Base-by-base conservation (phyloP, 37 sponge, comb jelly and placozoan species). In the Haliclona indistincta region DNA sequence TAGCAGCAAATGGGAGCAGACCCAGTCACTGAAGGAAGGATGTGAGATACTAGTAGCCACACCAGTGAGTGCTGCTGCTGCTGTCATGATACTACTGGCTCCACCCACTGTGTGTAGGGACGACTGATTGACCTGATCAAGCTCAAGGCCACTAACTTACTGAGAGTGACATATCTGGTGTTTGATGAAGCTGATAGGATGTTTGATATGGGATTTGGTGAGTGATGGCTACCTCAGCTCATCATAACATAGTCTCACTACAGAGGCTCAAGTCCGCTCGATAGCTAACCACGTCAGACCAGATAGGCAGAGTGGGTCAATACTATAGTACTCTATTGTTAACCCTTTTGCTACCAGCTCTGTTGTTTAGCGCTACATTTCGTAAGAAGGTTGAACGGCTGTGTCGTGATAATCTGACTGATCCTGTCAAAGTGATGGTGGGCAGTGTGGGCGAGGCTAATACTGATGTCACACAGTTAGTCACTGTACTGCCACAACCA, bases 171-270 rank as follows among this genome's bases (percentile, higher is more conserved):
- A 1, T 97, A 84, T 51, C 88, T 97, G 1, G 99, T 97, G 40
- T 84, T 97, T 70, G 99, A 97, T 75, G 99, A 97, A 79, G 96
- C 95, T 29, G 99, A 97, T 58, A 68, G 99, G n/a, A 97, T 97
- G 99, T 97, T 97, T 81, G 99, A 97, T 76, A 85, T 97, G 86
- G 99, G 99, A 2, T 97, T 97, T 61, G 93, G 95, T 94, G 23
- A 70, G 91, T 71, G 8, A 67, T 41, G 34, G 33, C 7, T 25
- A 56, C 64, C 49, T 17, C 63, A 4, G 8, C 63, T 10, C 36
- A 1, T 17, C 39, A 8, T 35, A 64, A 35, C 37, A 2, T 3
- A 1, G 20, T 34, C 47, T 29, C 19, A 11, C 5, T 3, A 29
- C 2, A 94, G 97, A 96, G 73, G 43, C 81, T 28, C 97, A 96